phyloP scores from a whole-genome alignment of 2,888 invertebrate species.

The Chymomyza procnemis region DNA sequence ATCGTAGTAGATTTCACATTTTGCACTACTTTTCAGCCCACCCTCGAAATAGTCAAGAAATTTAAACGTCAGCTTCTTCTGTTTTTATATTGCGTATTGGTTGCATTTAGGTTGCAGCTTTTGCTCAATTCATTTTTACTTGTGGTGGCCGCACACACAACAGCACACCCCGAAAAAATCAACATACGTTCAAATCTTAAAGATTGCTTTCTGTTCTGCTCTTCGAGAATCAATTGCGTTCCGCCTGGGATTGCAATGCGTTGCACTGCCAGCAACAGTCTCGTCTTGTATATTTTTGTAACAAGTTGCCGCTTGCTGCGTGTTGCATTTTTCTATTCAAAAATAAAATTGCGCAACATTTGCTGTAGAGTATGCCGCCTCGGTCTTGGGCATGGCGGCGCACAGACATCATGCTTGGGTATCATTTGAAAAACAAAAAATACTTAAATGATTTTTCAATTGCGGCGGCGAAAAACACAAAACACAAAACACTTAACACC shows the following conservation, averaged over 20 bases:
- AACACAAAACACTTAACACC: constrained; percentile 1
- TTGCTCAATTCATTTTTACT: background rate
- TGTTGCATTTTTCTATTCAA: background rate
- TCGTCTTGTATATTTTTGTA: background rate
- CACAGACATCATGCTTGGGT: background rate
- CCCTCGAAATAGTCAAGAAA: too few relatives aligned
- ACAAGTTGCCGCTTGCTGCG: background rate
- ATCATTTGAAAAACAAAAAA: background rate
- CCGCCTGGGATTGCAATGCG: background rate
- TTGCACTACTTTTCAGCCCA: too few relatives aligned
- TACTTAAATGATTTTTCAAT: background rate
- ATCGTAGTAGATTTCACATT: too few relatives aligned
- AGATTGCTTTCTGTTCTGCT: background rate
- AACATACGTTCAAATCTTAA: background rate
- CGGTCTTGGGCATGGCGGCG: background rate
- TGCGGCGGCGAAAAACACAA: background rate
- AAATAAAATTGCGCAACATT: background rate
- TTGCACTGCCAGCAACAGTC: background rate
- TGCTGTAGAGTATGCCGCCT: background rate
- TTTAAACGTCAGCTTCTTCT: background rate
- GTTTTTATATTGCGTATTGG: background rate
- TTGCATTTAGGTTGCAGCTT: background rate
- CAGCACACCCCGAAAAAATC: background rate
- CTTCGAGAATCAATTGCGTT: background rate
- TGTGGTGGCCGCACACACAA: background rate